Conservation (phyloP, 1,140 invertebrate genomes). For the Hetaerina americana region DNA sequence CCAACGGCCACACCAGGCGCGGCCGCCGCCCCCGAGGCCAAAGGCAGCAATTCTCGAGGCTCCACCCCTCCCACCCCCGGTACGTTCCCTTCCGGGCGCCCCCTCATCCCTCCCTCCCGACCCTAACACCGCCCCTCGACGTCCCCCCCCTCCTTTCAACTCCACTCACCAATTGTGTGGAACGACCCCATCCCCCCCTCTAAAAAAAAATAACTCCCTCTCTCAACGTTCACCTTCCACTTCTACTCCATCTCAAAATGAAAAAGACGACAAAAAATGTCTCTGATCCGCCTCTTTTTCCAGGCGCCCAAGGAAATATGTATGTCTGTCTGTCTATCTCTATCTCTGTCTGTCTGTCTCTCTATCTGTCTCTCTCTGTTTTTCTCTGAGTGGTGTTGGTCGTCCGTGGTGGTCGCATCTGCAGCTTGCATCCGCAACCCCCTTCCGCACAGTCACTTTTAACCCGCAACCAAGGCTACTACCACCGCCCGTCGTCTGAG, state of each 20-base stretch:
- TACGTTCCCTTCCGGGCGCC: conserved; percentile 39
- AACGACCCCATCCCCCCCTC: no score
- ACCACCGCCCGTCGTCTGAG: not conserved
- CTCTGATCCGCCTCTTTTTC: not conserved
- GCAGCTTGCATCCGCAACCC: not conserved
- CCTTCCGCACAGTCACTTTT: not conserved
- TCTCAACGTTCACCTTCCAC: no score
- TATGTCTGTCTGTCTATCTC: conserved; percentile 14
- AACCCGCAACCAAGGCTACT: not conserved
- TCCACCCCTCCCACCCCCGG: conserved; percentile 97
- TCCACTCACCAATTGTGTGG: no score
- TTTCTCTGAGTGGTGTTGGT: conserved; percentile 9
- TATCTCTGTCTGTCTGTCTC: conserved; percentile 5
- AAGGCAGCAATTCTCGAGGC: conserved; percentile 72
- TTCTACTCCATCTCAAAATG: not conserved
- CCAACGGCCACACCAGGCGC: conserved; percentile 37
- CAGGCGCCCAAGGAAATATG: conserved; percentile 4
- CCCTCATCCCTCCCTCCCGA: not conserved
- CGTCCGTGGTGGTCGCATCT: not conserved
- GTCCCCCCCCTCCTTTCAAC: no score
- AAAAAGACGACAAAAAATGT: not conserved
- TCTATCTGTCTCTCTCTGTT: conserved; percentile 9
- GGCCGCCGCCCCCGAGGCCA: conserved; percentile 38
- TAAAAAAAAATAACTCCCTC: no score
- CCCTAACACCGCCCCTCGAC: not conserved